Evolutionary conservation across 2,113 vertebrate genomes (phyloP).

Genomic region (Anarrhichthys ocellatus): DNA sequence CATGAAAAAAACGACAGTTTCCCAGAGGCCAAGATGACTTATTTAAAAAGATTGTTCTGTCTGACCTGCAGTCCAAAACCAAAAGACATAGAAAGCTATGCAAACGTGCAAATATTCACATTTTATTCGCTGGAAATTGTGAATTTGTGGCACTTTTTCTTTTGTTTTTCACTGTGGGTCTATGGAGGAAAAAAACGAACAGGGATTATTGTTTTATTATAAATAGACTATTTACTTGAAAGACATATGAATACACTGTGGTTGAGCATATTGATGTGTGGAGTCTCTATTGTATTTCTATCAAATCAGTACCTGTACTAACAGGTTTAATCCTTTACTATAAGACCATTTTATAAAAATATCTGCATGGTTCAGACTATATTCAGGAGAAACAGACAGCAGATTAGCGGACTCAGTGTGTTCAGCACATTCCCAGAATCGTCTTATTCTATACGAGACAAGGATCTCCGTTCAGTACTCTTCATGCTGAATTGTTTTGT

Average conservation of each 20-base stretch:
- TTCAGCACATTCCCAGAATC: slow-evolving; percentile 17
- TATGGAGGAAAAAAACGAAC: background rate
- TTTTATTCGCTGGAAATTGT: background rate
- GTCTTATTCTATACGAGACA: slow-evolving; percentile 18
- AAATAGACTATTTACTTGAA: background rate
- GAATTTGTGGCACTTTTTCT: background rate
- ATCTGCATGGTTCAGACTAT: background rate
- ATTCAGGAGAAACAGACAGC: background rate
- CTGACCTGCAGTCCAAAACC: background rate
- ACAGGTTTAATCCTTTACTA: background rate
- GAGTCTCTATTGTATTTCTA: background rate
- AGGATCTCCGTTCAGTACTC: slow-evolving; percentile 34
- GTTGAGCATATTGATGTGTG: background rate
- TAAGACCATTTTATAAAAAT: background rate
- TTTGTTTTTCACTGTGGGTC: background rate
- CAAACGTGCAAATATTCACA: background rate
- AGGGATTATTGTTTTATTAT: background rate
- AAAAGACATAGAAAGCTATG: background rate
- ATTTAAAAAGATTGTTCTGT: background rate
- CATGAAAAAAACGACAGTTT: background rate
- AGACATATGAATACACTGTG: background rate
- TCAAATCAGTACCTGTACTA: background rate
- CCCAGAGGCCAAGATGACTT: background rate
- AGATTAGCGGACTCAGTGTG: slow-evolving; percentile 1
- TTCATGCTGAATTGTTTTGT: slow-evolving; percentile 25